Conservation (phyloP, 2,888 invertebrate genomes). For the Portevinia maculata region DNA sequence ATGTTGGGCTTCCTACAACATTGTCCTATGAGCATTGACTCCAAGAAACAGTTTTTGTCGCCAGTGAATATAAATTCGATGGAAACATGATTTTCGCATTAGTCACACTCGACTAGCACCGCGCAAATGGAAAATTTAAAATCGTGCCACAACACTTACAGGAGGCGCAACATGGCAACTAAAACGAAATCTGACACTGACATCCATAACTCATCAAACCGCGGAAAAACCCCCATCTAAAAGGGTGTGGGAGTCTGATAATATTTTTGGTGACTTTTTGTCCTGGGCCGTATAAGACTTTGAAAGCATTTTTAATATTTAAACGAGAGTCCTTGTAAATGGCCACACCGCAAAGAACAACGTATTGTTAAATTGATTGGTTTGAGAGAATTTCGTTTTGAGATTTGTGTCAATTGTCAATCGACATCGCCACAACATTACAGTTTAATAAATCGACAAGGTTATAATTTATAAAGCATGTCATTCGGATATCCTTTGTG, state of each 20-base stretch:
- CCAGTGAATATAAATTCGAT: conserved; percentile 61
- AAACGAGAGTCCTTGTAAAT: conserved; percentile 40
- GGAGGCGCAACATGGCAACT: conserved; percentile 13
- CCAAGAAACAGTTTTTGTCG: conserved; percentile 35
- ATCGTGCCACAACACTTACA: conserved; percentile 61
- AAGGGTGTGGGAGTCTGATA: not conserved
- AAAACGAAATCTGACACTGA: conserved; percentile 9
- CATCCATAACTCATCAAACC: conserved; percentile 44
- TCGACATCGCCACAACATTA: conserved; percentile 5
- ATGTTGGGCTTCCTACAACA: conserved; percentile 61
- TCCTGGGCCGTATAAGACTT: conserved; percentile 30
- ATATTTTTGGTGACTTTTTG: not conserved
- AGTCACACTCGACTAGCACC: conserved; percentile 63
- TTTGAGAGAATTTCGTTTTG: conserved; percentile 25
- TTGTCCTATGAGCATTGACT: conserved; percentile 34
- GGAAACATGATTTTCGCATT: conserved; percentile 70
- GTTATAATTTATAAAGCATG: conserved; percentile 16
- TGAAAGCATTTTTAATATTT: conserved; percentile 31
- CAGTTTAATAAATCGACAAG: conserved; percentile 53
- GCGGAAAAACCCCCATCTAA: not conserved
- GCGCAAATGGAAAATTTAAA: conserved; percentile 28
- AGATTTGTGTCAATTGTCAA: conserved; percentile 45
- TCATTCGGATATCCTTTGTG: conserved; percentile 8
- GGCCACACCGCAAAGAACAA: not conserved
- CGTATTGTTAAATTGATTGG: not conserved